phyloP scores from a whole-genome alignment of 2,113 vertebrate species.

The Hydrochoerus hydrochaeris region DNA sequence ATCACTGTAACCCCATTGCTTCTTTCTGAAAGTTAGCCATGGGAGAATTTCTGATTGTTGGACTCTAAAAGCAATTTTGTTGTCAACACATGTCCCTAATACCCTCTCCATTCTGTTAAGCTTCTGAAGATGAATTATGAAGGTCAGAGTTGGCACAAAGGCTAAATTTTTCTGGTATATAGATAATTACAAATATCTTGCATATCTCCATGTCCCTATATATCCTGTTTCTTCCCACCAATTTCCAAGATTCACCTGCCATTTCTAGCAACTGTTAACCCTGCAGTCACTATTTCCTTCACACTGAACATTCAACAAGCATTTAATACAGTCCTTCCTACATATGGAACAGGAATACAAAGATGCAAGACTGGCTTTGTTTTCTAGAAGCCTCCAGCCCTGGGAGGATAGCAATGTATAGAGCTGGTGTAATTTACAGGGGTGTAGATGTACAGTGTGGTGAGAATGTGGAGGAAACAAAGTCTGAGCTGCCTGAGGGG shows the following conservation, averaged over 20 bases:
- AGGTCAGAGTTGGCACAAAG: background rate
- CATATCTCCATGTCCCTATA: background rate
- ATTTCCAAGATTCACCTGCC: background rate
- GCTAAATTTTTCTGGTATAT: background rate
- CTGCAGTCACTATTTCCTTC: background rate
- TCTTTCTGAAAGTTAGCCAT: background rate
- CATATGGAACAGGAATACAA: background rate
- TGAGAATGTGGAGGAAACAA: background rate
- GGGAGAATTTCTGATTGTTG: slow-evolving; percentile 2
- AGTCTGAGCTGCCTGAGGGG: background rate
- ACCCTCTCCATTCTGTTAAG: background rate
- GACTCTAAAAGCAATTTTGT: background rate
- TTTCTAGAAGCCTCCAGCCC: background rate
- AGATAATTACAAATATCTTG: background rate
- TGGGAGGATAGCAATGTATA: background rate
- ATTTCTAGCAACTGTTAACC: background rate
- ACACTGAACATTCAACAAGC: background rate
- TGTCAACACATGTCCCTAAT: background rate
- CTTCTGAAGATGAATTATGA: background rate
- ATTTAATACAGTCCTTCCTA: background rate
- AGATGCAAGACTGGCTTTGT: background rate
- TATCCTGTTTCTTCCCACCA: background rate
- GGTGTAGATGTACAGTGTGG: no score
- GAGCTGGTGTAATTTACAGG: background rate
- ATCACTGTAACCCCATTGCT: background rate